Evolutionary conservation across 1,140 invertebrate species (phyloP).

Genomic region (Brachionus koreanus): DNA sequence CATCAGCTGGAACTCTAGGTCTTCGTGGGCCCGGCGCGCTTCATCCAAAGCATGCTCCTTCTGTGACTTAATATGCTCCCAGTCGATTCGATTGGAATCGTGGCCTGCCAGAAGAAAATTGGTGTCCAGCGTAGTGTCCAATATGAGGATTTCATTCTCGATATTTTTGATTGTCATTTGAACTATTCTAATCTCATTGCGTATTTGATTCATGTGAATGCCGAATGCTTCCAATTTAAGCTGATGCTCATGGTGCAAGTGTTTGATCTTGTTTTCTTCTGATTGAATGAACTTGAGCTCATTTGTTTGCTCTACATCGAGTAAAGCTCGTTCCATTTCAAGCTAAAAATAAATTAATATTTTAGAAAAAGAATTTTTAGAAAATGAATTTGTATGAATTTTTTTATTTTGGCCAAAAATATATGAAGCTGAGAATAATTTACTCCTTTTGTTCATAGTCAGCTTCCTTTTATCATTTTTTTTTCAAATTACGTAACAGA

Average conservation of each 20-base stretch:
- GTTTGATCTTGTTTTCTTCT: constrained; percentile 31
- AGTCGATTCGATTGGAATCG: neutral
- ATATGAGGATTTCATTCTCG: constrained; percentile 35
- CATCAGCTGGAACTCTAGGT: constrained; percentile 43
- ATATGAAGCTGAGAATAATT: neutral
- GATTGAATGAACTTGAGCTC: constrained; percentile 23
- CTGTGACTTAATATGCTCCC: neutral
- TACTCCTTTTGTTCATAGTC: neutral
- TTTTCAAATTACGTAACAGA: neutral
- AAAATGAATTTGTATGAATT: neutral
- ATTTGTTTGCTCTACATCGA: constrained; percentile 37
- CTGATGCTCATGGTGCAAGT: constrained; percentile 26
- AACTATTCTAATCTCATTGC: constrained; percentile 31
- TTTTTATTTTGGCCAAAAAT: neutral
- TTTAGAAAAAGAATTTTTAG: no score
- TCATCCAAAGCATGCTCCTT: constrained; percentile 26
- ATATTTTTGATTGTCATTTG: constrained; percentile 36
- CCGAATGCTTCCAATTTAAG: constrained; percentile 8
- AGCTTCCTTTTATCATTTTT: neutral
- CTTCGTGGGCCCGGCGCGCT: constrained; percentile 19
- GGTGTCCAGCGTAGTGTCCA: constrained; percentile 17
- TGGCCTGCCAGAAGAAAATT: neutral
- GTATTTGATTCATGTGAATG: constrained; percentile 33
- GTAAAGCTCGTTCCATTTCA: constrained; percentile 41
- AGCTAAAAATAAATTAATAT: constrained; percentile 8